A percentile compares a stretch with the other conserved stretches of the same genome.
These are phyloP conservation scores for Littorina saxatilis DNA, from an alignment of 1,140 invertebrate species.

Conservation along the genomic window DNA sequence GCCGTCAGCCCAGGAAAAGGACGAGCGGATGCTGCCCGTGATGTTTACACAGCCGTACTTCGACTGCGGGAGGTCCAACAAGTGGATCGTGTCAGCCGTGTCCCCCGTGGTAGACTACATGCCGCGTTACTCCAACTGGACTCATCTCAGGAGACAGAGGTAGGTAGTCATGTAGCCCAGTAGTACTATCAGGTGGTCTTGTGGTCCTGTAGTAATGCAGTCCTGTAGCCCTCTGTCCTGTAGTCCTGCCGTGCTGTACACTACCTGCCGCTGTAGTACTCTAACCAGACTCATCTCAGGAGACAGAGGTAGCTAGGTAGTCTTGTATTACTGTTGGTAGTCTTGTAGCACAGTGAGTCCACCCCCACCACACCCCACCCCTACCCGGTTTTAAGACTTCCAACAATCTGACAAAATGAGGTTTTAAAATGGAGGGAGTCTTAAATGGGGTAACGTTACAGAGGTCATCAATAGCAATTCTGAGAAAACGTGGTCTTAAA, in stretches of 20 bases:
- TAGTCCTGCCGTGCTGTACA: slow-evolving; percentile 81
- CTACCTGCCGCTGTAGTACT: slow-evolving; percentile 92
- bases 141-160: slow-evolving; percentile 96
- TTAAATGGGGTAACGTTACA: too few species aligned
- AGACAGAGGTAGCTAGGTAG: slow-evolving; percentile 89
- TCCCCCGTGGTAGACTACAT: slow-evolving; percentile 96
- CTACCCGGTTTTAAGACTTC: too few species aligned
- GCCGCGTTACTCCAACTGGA: slow-evolving; percentile 90
- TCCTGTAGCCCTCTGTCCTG: neutral
- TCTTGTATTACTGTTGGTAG: too few species aligned
- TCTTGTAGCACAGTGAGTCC: neutral
- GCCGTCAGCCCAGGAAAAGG: slow-evolving; percentile 59
- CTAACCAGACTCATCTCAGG: slow-evolving; percentile 93
- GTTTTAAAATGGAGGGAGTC: too few species aligned
- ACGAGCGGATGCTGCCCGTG: slow-evolving; percentile 88
- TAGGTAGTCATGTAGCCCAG: slow-evolving; percentile 82
- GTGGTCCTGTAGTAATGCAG: neutral
- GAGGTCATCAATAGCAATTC: too few species aligned
- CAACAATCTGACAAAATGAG: too few species aligned
- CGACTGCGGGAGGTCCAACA: slow-evolving; percentile 95
- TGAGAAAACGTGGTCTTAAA: too few species aligned
- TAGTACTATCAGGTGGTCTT: neutral
- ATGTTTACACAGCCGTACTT: slow-evolving; percentile 96
- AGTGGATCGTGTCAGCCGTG: slow-evolving; percentile 95
- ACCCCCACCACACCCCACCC: too few species aligned